Percentiles rank a stretch among this genome's conserved stretches.
phyloP scores from a whole-genome alignment of 2,797 vertebrate species.

The Acipenser transmontanus region DNA sequence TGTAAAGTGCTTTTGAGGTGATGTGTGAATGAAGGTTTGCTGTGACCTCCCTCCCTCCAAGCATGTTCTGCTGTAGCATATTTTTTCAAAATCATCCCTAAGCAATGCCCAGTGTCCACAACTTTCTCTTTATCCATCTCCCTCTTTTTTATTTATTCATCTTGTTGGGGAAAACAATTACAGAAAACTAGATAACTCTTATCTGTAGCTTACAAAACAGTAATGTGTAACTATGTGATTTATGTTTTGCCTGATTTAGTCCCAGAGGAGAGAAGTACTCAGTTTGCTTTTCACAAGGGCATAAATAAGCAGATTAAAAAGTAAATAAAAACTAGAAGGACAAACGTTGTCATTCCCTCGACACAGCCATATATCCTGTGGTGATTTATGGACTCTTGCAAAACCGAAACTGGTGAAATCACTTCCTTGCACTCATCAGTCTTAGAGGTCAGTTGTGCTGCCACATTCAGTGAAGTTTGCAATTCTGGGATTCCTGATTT shows the following conservation, averaged over 20 bases:
- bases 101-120: too few relatives aligned
- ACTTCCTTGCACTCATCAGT: too few relatives aligned
- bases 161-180: background rate
- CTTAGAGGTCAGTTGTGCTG: too few relatives aligned
- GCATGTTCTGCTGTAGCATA: too few relatives aligned
- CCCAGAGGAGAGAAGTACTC: conserved; percentile 15
- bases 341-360: conserved; percentile 10
- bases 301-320: conserved; percentile 8
- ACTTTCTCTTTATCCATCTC: too few relatives aligned
- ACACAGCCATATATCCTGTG: conserved; percentile 2
- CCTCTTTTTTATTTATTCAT: background rate
- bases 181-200: conserved; percentile 7
- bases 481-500: too few relatives aligned
- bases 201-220: conserved; percentile 15
- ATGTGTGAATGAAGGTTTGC: too few relatives aligned
- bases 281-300: conserved; percentile 16
- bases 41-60: too few relatives aligned
- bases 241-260: conserved; percentile 4
- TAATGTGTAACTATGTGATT: conserved; percentile 9
- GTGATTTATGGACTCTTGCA: conserved; percentile 8
- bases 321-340: conserved; percentile 6
- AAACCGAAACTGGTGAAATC: background rate
- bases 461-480: too few relatives aligned
- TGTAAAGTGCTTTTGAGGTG: too few relatives aligned
- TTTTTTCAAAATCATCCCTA: too few relatives aligned